Conservation (phyloP, 2,113 vertebrate genomes). For the Oryzias curvinotus region DNA sequence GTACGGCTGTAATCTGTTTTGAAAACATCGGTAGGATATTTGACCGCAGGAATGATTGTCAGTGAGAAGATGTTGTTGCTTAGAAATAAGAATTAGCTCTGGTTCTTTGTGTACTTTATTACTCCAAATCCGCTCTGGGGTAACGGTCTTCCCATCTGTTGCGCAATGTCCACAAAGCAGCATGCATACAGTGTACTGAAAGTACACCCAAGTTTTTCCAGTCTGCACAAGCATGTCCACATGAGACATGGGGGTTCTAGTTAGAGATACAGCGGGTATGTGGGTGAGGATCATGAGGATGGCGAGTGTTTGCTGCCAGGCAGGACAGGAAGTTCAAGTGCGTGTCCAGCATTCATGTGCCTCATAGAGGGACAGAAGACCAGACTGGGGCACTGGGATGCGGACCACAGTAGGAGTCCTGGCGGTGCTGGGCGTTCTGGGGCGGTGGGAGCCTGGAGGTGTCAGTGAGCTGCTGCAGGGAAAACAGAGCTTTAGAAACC, state of each 20-base stretch:
- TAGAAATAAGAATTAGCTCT: slow-evolving; percentile 39
- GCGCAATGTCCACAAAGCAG: slow-evolving; percentile 4
- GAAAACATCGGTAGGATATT: slow-evolving; percentile 50
- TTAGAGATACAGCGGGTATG: slow-evolving; percentile 27
- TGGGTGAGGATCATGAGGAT: slow-evolving; percentile 39
- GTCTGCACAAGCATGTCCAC: background rate
- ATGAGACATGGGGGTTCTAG: slow-evolving; percentile 5
- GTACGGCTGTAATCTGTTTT: slow-evolving; percentile 32
- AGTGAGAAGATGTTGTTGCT: slow-evolving; percentile 27
- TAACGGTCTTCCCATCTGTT: slow-evolving; percentile 61
- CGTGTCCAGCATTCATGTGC: slow-evolving; percentile 43
- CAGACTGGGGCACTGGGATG: slow-evolving; percentile 52
- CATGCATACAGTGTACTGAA: slow-evolving; percentile 10
- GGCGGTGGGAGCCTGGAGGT: slow-evolving; percentile 56
- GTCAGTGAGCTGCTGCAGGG: slow-evolving; percentile 62
- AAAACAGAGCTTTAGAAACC: slow-evolving; percentile 66
- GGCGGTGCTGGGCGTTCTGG: slow-evolving; percentile 39
- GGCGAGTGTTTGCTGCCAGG: slow-evolving; percentile 30
- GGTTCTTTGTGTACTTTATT: slow-evolving; percentile 58
- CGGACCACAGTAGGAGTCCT: slow-evolving; percentile 53
- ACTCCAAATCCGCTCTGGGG: slow-evolving; percentile 49
- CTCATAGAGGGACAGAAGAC: slow-evolving; percentile 42
- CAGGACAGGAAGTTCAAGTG: slow-evolving; percentile 39
- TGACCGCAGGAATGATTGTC: slow-evolving; percentile 20
- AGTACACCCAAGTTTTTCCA: slow-evolving; percentile 16